Evolutionary conservation across 2,113 vertebrate species (phyloP).

Genomic region (Speoplatyrhinus poulsoni): DNA sequence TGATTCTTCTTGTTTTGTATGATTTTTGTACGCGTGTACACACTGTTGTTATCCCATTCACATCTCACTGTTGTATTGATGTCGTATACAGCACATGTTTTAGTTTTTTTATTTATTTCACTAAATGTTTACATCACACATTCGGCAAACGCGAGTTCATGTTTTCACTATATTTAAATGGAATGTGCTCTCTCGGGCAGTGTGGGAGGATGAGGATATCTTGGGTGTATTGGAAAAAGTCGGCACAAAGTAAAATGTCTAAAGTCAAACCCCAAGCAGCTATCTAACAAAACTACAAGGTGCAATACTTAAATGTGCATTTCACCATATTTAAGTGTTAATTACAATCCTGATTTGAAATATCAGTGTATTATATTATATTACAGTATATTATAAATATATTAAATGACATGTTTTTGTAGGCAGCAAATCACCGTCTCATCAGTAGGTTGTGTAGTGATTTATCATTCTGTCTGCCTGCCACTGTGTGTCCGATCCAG

Average conservation of each 20-base stretch:
- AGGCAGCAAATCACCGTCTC: not conserved
- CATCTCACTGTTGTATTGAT: constrained; percentile 18
- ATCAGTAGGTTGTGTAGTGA: not conserved
- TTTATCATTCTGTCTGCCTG: constrained; percentile 1
- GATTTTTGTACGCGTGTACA: not conserved
- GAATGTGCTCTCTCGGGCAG: not conserved
- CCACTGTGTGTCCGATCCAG: constrained; percentile 25
- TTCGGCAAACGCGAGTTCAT: not conserved
- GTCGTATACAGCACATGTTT: constrained; percentile 15
- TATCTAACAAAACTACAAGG: too few relatives aligned
- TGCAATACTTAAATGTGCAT: too few relatives aligned
- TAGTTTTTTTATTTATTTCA: not conserved
- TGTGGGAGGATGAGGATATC: not conserved
- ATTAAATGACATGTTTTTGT: too few relatives aligned
- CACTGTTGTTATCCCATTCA: constrained; percentile 34
- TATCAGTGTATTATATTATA: too few relatives aligned
- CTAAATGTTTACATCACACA: constrained; percentile 9
- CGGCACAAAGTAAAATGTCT: not conserved
- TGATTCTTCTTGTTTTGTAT: too few relatives aligned
- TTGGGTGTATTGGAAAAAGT: not conserved
- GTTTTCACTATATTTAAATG: not conserved
- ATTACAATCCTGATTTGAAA: too few relatives aligned
- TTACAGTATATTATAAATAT: too few relatives aligned
- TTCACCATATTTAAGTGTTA: too few relatives aligned
- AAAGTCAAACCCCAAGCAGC: too few relatives aligned